phyloP scores from a whole-genome alignment of 2,888 invertebrate genomes.

The Pseudanteris insignis region DNA sequence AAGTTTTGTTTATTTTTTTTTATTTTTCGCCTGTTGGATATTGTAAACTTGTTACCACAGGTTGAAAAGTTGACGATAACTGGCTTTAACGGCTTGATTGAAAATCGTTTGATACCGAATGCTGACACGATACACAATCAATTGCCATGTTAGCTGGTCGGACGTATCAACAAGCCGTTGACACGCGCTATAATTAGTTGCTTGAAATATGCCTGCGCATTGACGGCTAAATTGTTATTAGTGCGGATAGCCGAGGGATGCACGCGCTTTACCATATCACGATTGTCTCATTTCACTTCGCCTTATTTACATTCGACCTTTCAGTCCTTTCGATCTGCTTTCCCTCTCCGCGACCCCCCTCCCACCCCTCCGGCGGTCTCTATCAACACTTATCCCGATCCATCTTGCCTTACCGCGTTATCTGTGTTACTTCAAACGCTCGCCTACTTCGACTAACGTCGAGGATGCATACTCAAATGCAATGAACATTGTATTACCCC shows the following conservation, averaged over 20 bases:
- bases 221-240: conserved; percentile 2
- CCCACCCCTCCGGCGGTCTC: conserved; percentile 2
- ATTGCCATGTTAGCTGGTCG: conserved; percentile 10
- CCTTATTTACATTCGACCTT: conserved; percentile 39
- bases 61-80: too few species aligned
- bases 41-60: too few species aligned
- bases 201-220: background rate
- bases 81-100: too few species aligned
- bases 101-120: too few species aligned
- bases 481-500: conserved; percentile 35
- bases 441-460: conserved; percentile 27
- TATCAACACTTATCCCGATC: too few species aligned
- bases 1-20: too few species aligned
- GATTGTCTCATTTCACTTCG: conserved; percentile 31
- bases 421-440: conserved; percentile 32
- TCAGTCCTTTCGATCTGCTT: conserved; percentile 2
- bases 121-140: conserved; percentile 10
- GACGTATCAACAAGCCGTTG: too few species aligned
- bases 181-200: too few species aligned
- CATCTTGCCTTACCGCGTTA: conserved; percentile 11
- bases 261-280: conserved; percentile 28
- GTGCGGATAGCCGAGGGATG: conserved; percentile 18
- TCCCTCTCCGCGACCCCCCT: conserved; percentile 1
- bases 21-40: too few species aligned
- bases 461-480: conserved; percentile 30